These are phyloP conservation scores for Leucophora obtusa DNA, from an alignment of 2,888 invertebrate species.

Conservation along the genomic window DNA sequence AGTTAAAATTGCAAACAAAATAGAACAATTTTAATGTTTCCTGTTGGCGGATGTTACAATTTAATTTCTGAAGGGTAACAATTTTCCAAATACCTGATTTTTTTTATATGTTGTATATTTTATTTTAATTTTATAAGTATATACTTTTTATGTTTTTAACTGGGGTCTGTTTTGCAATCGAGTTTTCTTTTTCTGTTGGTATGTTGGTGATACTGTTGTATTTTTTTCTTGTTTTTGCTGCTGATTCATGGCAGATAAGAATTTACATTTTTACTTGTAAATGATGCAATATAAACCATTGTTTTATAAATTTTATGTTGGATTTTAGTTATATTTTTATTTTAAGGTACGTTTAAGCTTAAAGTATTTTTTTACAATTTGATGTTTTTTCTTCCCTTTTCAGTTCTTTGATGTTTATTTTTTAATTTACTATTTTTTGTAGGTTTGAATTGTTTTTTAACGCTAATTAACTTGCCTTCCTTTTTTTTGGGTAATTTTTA, in stretches of 20 bases:
- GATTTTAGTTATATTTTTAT: conserved; percentile 10
- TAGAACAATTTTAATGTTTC: conserved; percentile 67
- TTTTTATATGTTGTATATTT: neutral
- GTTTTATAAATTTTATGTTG: conserved; percentile 34
- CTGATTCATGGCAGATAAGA: conserved; percentile 60
- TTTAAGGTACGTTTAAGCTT: conserved; percentile 50
- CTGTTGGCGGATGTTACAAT: conserved; percentile 70
- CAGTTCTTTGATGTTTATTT: conserved; percentile 43
- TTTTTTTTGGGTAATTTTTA: conserved; percentile 40
- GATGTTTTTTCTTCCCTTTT: conserved; percentile 39
- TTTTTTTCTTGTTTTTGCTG: conserved; percentile 41
- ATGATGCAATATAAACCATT: conserved; percentile 71
- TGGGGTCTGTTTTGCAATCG: conserved; percentile 30
- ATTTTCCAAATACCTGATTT: conserved; percentile 56
- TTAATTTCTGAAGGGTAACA: conserved; percentile 69
- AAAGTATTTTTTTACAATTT: conserved; percentile 34
- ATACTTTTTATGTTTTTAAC: conserved; percentile 22
- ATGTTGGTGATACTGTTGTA: conserved; percentile 43
- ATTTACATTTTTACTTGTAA: conserved; percentile 66
- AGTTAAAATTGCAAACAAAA: conserved; percentile 48
- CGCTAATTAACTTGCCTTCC: conserved; percentile 68
- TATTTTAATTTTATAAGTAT: conserved; percentile 26
- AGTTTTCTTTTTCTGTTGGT: conserved; percentile 31
- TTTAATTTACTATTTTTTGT: conserved; percentile 59
- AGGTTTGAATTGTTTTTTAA: conserved; percentile 50